phyloP scores from a whole-genome alignment of 30 jellyfish, hydroid and myxozoan species.

The Calvadosia cruxmelitensis region DNA sequence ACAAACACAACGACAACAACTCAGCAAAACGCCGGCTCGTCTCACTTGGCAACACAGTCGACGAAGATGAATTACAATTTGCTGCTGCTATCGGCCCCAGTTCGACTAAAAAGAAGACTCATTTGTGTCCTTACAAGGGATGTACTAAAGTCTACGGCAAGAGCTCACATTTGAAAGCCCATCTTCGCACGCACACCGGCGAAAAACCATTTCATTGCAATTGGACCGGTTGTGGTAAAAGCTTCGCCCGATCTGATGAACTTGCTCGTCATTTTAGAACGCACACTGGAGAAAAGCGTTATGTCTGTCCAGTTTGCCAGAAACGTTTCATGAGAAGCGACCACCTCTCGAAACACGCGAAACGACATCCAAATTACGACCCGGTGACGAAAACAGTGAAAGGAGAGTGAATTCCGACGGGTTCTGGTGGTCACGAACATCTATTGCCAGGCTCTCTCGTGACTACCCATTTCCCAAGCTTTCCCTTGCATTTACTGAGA shows the following conservation, averaged over 20 bases:
- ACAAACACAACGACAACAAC: neutral
- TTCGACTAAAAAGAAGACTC: conserved; percentile 46
- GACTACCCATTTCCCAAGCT: too few species aligned
- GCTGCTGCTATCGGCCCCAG: neutral
- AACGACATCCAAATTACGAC: conserved; percentile 86
- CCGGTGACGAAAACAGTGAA: conserved; percentile 84
- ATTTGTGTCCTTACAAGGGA: conserved; percentile 70
- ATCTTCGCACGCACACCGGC: conserved; percentile 94
- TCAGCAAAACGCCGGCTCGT: neutral
- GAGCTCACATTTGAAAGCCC: conserved; percentile 96
- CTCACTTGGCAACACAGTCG: neutral
- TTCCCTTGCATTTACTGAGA: too few species aligned
- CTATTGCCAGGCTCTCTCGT: too few species aligned
- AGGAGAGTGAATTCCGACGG: too few species aligned
- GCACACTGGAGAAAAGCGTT: conserved; percentile 93
- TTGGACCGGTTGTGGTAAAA: conserved; percentile 88
- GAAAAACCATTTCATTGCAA: conserved; percentile 93
- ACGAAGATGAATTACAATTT: conserved; percentile 14
- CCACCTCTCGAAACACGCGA: conserved; percentile 88
- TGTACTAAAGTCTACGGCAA: conserved; percentile 89
- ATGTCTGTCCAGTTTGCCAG: conserved; percentile 95
- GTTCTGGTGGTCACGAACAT: too few species aligned
- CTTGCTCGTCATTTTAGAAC: conserved; percentile 96
- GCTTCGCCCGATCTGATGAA: conserved; percentile 98
- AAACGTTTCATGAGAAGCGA: conserved; percentile 97